Conservation (phyloP, 2,113 vertebrate species). For the Orientallactaga bullata region DNA sequence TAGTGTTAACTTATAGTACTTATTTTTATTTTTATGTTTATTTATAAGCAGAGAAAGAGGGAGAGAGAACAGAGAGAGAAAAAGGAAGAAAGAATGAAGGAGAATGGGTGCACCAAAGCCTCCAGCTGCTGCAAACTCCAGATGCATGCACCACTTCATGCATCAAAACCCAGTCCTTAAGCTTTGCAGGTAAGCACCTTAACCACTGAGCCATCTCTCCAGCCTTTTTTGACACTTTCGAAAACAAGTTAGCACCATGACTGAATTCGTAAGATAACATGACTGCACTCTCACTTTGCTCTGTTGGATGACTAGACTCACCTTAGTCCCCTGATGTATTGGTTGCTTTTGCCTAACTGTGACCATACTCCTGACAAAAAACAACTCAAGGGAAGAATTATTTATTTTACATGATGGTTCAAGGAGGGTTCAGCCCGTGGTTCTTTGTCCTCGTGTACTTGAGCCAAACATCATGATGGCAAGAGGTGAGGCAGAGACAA, state of each 20-base stretch:
- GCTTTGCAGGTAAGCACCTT: no score
- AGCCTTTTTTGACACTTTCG: neutral
- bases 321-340: neutral
- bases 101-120: no score
- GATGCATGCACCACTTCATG: no score
- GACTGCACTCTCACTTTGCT: neutral
- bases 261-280: conserved; percentile 30
- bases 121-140: no score
- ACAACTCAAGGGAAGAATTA: neutral
- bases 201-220: neutral
- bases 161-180: no score
- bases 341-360: neutral
- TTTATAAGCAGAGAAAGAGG: no score
- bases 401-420: neutral
- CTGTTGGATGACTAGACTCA: neutral
- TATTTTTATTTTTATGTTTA: no score
- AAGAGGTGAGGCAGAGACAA: neutral
- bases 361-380: neutral
- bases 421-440: neutral
- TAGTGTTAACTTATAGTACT: neutral
- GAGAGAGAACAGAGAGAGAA: no score
- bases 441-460: neutral
- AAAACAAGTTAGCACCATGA: neutral
- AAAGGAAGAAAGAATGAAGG: no score
- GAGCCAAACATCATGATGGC: neutral